Conservation (phyloP, 2,888 invertebrate genomes). For the Therioaphis trifolii region DNA sequence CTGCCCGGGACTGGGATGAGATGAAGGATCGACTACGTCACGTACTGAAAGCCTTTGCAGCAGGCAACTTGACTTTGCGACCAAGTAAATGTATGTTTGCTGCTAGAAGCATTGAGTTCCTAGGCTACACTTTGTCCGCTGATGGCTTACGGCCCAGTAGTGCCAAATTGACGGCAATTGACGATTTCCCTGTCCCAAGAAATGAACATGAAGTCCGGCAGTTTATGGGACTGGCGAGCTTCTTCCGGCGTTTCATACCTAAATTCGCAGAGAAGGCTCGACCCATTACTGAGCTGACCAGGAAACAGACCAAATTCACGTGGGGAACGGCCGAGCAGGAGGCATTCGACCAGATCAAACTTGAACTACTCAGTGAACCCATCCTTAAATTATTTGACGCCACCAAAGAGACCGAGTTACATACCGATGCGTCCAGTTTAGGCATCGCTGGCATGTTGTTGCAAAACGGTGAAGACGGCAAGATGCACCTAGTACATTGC, state of each 20-base stretch:
- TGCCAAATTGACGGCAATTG: conserved; percentile 36
- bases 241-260: conserved; percentile 35
- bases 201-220: conserved; percentile 16
- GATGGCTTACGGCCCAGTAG: conserved; percentile 11
- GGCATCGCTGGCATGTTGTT: conserved; percentile 65
- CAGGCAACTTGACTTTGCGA: not conserved
- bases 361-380: conserved; percentile 63
- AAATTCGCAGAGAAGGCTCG: not conserved
- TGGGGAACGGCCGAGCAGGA: conserved; percentile 1
- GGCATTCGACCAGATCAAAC: conserved; percentile 56
- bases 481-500: conserved; percentile 65
- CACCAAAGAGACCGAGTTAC: conserved; percentile 53
- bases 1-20: conserved; percentile 10
- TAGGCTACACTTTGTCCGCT: conserved; percentile 17
- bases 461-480: conserved; percentile 63
- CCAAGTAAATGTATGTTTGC: conserved; percentile 28
- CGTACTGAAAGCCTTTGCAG: not conserved
- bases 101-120: conserved; percentile 15
- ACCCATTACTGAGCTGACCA: conserved; percentile 37
- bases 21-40: not conserved
- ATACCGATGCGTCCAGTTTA: conserved; percentile 64
- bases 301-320: conserved; percentile 6
- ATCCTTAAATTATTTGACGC: conserved; percentile 67
- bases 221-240: conserved; percentile 45
- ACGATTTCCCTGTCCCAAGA: conserved; percentile 6